phyloP scores from a whole-genome alignment of 2,888 invertebrate species.

The Isotomurus palustris region DNA sequence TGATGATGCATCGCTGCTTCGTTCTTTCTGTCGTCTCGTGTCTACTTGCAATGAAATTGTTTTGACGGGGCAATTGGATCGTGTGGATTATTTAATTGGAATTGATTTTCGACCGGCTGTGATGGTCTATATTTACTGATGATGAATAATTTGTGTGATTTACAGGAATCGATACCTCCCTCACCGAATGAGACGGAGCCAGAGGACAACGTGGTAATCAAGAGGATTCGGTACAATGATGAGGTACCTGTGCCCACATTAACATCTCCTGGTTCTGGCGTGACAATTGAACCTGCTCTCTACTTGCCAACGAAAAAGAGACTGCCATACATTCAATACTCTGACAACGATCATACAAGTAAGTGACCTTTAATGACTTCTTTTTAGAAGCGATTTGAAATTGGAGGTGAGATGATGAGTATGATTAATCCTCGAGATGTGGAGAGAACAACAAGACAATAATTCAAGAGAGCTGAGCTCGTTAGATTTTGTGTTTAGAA shows the following conservation, averaged over 20 bases:
- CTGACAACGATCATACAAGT: slow-evolving; percentile 39
- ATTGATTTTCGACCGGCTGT: no score
- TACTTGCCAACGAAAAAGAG: slow-evolving; percentile 43
- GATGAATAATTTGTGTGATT: slow-evolving; percentile 18
- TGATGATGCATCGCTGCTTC: no score
- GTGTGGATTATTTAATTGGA: neutral
- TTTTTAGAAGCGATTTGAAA: no score
- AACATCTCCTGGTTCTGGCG: slow-evolving; percentile 4
- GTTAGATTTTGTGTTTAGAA: no score
- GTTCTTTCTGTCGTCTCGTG: no score
- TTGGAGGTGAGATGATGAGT: no score
- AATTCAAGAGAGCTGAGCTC: no score
- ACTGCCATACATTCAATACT: slow-evolving; percentile 42
- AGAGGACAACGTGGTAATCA: slow-evolving; percentile 41
- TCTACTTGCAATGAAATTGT: neutral
- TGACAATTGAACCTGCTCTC: slow-evolving; percentile 14
- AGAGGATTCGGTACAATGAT: slow-evolving; percentile 37
- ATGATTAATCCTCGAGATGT: no score
- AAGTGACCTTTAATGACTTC: slow-evolving; percentile 8
- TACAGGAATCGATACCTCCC: slow-evolving; percentile 36
- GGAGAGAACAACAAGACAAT: no score
- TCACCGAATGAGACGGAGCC: slow-evolving; percentile 22
- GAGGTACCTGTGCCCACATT: slow-evolving; percentile 17
- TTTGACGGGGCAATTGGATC: neutral
- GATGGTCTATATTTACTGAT: no score